Evolutionary conservation across 1,140 invertebrate genomes (phyloP), one percentile per base, ranked within the genome.

Genomic region (Micrasema longulum): DNA sequence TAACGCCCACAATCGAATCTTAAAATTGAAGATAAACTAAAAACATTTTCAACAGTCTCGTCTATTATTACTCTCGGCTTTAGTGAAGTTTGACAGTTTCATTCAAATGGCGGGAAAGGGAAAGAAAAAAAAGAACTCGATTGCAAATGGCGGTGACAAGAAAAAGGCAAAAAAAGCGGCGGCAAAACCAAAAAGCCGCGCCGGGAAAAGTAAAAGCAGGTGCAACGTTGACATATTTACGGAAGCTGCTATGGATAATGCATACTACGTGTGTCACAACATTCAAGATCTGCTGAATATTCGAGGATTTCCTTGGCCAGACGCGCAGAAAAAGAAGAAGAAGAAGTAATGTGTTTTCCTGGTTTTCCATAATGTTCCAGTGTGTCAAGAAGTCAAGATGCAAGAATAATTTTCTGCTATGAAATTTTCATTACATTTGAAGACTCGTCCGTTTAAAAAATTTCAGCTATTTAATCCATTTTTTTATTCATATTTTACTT

Each of bases 211-310:
- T 0, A 86, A 86, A 77, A 86, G 86, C 1, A 87, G 88, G 72
- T 88, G 87, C 72, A 88, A 90, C 12, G 91, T 93, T 38, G 93
- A 95, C 74, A 92, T 95, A 72, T 91, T 95, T 66, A 94, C 91
- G 63, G 92, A 94, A 74, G 89, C 91, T n/a, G 92, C 92, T 0
- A 94, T 95, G 91, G 91, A 94, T 74, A 95, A 95, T 78, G 93
- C 93, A 2, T 95, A 95, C 79, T 93, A 92, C 77, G 93, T 91
- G 1, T 95, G 93, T 77, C 94, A 96, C 76, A 95, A 95, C 81
- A 90, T 95, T 0, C 93, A 94, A 82, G 93, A 95, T 79, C 81
- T 93, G 2, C 78, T 89, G 0, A 89, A 90, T 73, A 90, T 88
- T 11, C 87, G 93, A 67, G 94, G 93, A 1, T 95, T 95, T 80